Base-by-base conservation (phyloP, 2,797 vertebrate genomes). In the Chrysocyon brachyurus region DNA sequence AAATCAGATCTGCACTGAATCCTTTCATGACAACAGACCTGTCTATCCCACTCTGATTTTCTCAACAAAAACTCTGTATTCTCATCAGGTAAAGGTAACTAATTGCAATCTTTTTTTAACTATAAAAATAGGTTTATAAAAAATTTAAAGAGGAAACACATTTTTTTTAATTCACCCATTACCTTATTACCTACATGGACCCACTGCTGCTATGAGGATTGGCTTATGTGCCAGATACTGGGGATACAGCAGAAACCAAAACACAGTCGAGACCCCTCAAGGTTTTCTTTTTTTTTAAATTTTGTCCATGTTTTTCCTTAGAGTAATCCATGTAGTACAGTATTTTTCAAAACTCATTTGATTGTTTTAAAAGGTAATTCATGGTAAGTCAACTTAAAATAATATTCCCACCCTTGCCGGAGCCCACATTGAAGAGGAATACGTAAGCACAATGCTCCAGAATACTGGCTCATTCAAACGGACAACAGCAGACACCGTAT, bases 71-170 rank as follows among this genome's bases (percentile, higher is more conserved):
- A 77, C 28, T 54, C 54, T 66, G 31, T 36, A 66, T 36, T 59
- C 56, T 78, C n/a, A 96, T 28, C 78, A 93, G 59, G 33, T 87
- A 95, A 96, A 49, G 19, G 36, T 63, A 93, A 54, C 17, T 83
- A 11, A 11, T 36, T 57, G 40, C 22, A 82, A 61, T 7, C 78
- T 97, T 96, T 78, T 79, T 82, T 79, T 57, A 95, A 94, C 46
- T 91, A 64, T 14, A 84, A 79, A 64, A 57, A 70, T 16, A 19
- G 66, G 31, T 49, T 26, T 66, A 90, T 10, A 56, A 70, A 66
- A 95, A 90, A 79, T 81, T 57, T 90, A 88, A 89, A 85, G 22
- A 75, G 16, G 28, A 36, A 79, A 89, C 84, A 31, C 54, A 31
- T 12, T 33, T 31, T 33, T 78, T 52, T 57, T 17, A 82, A 61